phyloP scores from a whole-genome alignment of 1,140 invertebrate species.

The Eumeta japonica region DNA sequence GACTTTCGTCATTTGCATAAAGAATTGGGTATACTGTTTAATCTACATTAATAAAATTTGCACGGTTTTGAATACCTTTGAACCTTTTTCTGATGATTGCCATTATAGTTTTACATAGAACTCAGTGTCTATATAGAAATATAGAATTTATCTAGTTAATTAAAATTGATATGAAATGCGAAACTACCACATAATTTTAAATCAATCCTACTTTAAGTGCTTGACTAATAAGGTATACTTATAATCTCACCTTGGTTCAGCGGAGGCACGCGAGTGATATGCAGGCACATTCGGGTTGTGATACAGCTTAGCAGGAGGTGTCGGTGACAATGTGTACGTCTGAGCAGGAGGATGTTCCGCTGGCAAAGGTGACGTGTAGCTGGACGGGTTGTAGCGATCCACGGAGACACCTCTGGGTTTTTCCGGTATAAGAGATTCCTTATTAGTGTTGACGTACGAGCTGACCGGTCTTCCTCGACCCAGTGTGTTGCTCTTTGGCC shows the following conservation, averaged over 20 bases:
- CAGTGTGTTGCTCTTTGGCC: constrained; percentile 42
- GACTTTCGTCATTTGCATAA: too few relatives aligned
- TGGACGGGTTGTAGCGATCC: constrained; percentile 45
- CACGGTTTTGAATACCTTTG: too few relatives aligned
- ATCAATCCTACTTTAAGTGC: too few relatives aligned
- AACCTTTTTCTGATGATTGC: too few relatives aligned
- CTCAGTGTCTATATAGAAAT: too few relatives aligned
- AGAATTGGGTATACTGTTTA: too few relatives aligned
- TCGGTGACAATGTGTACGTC: constrained; percentile 31
- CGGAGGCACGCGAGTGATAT: constrained; percentile 43
- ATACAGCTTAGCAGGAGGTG: constrained; percentile 27
- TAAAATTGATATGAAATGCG: too few relatives aligned
- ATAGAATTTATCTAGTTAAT: too few relatives aligned
- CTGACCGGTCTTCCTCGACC: constrained; percentile 41
- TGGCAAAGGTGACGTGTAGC: constrained; percentile 34
- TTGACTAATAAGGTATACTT: background rate
- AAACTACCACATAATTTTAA: too few relatives aligned
- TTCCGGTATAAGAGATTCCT: constrained; percentile 26
- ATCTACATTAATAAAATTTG: too few relatives aligned
- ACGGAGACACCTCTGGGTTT: constrained; percentile 44
- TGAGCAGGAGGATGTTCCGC: constrained; percentile 39
- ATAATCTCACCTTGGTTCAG: constrained; percentile 43
- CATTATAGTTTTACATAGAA: too few relatives aligned
- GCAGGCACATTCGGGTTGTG: constrained; percentile 46
- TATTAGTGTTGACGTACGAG: constrained; percentile 25